Percentiles rank a stretch among this genome's conserved stretches.
phyloP scores from a whole-genome alignment of 2,888 invertebrate species.

The Conomelus anceps region DNA sequence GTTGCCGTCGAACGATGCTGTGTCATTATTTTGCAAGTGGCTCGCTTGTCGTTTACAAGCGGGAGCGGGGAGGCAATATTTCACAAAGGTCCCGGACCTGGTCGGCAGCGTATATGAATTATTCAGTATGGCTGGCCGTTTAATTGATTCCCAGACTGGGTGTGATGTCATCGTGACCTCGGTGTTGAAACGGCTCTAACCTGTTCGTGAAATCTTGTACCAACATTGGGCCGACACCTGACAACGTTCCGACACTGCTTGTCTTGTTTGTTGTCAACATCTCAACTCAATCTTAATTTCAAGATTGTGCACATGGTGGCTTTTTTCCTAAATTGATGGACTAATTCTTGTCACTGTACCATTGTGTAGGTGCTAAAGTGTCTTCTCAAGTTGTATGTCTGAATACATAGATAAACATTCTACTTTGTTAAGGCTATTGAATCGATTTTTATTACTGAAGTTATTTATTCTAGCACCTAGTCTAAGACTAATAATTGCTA shows the following conservation, averaged over 20 bases:
- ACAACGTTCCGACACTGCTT: background rate
- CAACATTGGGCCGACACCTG: background rate
- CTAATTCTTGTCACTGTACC: no score
- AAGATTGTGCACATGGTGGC: no score
- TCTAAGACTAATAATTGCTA: no score
- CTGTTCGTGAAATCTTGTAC: background rate
- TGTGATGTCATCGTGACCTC: background rate
- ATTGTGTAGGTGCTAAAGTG: no score
- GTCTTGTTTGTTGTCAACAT: background rate
- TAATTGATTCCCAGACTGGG: background rate
- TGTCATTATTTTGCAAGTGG: background rate
- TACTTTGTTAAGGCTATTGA: no score
- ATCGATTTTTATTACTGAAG: no score
- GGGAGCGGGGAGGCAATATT: background rate
- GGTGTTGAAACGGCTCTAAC: background rate
- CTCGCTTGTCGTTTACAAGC: background rate
- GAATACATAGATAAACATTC: no score
- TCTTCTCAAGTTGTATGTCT: no score
- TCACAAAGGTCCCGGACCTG: background rate
- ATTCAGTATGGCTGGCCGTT: background rate
- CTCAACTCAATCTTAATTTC: no score
- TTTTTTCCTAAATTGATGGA: no score
- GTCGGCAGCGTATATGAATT: background rate
- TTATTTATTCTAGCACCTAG: no score
- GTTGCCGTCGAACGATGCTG: background rate